Percentiles rank a stretch among this genome's conserved stretches.
These are phyloP conservation scores for Habropoda laboriosa DNA, from an alignment of 1,140 invertebrate genomes.

Conservation along the genomic window DNA sequence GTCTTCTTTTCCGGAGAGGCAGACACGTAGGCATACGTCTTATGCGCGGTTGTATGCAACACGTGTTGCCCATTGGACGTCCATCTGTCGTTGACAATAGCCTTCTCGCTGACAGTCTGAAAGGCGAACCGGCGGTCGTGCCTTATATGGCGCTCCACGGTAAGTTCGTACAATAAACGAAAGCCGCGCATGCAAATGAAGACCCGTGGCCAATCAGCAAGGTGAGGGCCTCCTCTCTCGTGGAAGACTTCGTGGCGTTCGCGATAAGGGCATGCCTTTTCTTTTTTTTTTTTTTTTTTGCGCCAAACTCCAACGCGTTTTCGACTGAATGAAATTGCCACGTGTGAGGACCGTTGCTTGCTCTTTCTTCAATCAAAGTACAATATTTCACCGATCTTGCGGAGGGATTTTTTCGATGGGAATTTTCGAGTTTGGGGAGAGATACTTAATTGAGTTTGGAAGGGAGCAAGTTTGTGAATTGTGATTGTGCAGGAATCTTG, in stretches of 20 bases:
- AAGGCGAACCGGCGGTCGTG: conserved; percentile 66
- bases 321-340: background rate
- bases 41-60: conserved; percentile 68
- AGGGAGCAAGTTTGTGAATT: too few relatives aligned
- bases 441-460: too few relatives aligned
- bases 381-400: background rate
- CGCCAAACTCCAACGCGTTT: background rate
- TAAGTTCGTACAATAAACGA: conserved; percentile 64
- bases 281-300: too few relatives aligned
- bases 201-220: conserved; percentile 37
- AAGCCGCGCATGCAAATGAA: conserved; percentile 58
- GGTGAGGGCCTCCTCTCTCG: conserved; percentile 12
- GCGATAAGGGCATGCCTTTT: conserved; percentile 3
- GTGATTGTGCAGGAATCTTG: too few relatives aligned
- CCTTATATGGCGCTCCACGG: conserved; percentile 58
- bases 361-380: background rate
- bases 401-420: background rate
- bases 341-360: background rate
- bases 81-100: conserved; percentile 78
- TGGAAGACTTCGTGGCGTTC: background rate
- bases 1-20: conserved; percentile 56
- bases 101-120: conserved; percentile 73
- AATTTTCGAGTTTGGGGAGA: background rate
- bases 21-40: conserved; percentile 52
- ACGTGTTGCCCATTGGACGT: conserved; percentile 75